Conservation (phyloP, 2,888 invertebrate genomes). For the Sesia apiformis region DNA sequence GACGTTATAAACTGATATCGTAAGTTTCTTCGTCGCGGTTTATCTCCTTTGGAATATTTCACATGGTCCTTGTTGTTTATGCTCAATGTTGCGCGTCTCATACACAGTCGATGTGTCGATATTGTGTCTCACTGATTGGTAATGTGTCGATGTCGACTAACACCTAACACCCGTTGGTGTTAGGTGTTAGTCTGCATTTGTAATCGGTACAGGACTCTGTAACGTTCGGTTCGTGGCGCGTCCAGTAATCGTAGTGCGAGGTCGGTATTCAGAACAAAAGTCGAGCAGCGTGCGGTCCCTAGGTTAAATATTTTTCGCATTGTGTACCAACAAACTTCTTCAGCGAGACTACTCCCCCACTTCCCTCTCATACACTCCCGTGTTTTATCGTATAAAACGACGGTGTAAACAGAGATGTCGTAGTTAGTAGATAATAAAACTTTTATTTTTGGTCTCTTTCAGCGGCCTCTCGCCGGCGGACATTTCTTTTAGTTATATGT, state of each 20-base stretch:
- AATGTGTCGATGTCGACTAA: too few species aligned
- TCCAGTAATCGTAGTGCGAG: constrained; percentile 11
- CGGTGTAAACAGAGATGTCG: not conserved
- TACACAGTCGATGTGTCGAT: constrained; percentile 9
- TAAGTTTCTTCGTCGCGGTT: too few species aligned
- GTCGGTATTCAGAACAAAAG: constrained; percentile 47
- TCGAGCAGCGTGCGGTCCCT: constrained; percentile 27
- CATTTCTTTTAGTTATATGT: constrained; percentile 49
- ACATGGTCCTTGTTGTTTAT: not conserved
- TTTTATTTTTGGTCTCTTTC: constrained; percentile 27
- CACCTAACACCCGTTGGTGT: too few species aligned
- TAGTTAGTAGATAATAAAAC: not conserved
- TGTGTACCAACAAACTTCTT: constrained; percentile 60
- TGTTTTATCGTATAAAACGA: constrained; percentile 3
- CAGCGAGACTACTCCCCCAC: constrained; percentile 49
- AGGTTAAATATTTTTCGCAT: constrained; percentile 51
- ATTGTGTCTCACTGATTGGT: constrained; percentile 1
- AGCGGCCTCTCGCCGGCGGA: constrained; percentile 28
- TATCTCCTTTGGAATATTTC: not conserved
- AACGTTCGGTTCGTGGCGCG: constrained; percentile 20
- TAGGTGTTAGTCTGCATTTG: constrained; percentile 24
- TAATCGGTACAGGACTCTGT: constrained; percentile 17
- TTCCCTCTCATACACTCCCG: constrained; percentile 5
- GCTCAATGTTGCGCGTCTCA: constrained; percentile 11
- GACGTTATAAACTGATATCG: too few species aligned